Evolutionary conservation across 2,888 invertebrate genomes (phyloP), one percentile per base, ranked within the genome.

Genomic region (Tachystola acroxantha): DNA sequence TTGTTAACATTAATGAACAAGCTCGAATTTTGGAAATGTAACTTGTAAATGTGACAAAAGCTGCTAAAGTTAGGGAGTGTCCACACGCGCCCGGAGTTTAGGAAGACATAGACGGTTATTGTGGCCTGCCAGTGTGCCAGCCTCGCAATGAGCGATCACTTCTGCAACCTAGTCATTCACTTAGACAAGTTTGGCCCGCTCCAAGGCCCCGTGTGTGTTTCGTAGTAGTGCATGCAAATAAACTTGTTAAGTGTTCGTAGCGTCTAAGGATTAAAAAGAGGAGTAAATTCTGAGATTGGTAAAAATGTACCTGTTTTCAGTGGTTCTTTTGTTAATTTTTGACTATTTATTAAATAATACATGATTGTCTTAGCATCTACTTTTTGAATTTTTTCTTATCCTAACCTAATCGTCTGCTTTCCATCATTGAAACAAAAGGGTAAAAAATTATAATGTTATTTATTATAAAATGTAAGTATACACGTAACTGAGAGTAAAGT

Each of bases 261-360:
- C 66, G 70, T 81, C 78, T 85, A 82, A 84, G 85, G 75, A 80
- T 79, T 79, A 71, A 77, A 64, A 55, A 57, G 61, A 67, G 74
- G 71, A 69, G 70, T 76, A 72, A 82, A 82, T 76, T 81, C 73
- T 70, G 81, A 84, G 80, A 82, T 82, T 80, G 82, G 76, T 77
- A 74, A 82, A 70, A 69, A 76, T 79, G 85, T 85, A 85, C 85
- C 84, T 85, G 84, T 85, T 84, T 82, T 82, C 80, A 80, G 70
- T 79, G 79, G 79, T 84, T 81, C 80, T 82, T 85, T 85, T 84
- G 82, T 85, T 84, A 79, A 75, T 81, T 82, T 85, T 86, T 85
- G 84, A 85, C 82, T 85, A 86, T 86, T 86, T 86, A 84, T 86
- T 85, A 72, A 65, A 64, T 67, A 72, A 82, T 84, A 85, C 79